Evolutionary conservation across 2,888 invertebrate genomes (phyloP), one percentile per base, ranked within the genome.

Genomic region (Notodonta ziczac): DNA sequence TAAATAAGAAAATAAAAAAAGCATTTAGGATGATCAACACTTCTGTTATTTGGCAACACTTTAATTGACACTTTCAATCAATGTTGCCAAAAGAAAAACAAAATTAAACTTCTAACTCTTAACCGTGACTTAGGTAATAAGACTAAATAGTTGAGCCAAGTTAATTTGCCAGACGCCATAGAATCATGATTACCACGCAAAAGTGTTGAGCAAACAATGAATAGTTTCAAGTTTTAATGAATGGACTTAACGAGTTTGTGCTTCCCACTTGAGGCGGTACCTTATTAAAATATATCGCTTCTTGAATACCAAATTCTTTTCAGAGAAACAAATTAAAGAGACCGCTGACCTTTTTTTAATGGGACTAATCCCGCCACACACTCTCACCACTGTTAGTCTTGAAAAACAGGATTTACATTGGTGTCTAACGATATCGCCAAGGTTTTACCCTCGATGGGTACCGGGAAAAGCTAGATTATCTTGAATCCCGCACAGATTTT

Each of bases 141-240:
- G 58, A 62, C 58, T 59, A 66, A 76, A 73, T 72, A 75, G 76
- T 76, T 70, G 42, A 63, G 61, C 65, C 53, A 63, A 70, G 72
- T 74, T 76, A 58, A 70, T 76, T 76, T 66, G 65, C 62, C 60
- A 55, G 51, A 60, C 69, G 74, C 71, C 76, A 72, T 73, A 64
- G 59, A 66, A 74, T 76, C 74, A 67, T 73, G 71, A 72, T 74
- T 74, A 68, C 74, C n/a, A 65, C 63, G 75, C 74, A 74, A 70
- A 69, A 74, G 62, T 69, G 57, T 56, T 64, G 54, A 60, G 46
- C 46, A 54, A 54, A 54, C 35, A 53, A 54, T 66, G 65, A 73
- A 75, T 78, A 77, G 74, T 77, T 70, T 63, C 70, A 78, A 77
- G 72, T 78, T 78, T 78, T 78, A 78, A 78, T 78, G 67, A 78